Evolutionary conservation across 1,140 invertebrate genomes (phyloP), one percentile per base, ranked within the genome.

Genomic region (Anoplolepis gracilipes): DNA sequence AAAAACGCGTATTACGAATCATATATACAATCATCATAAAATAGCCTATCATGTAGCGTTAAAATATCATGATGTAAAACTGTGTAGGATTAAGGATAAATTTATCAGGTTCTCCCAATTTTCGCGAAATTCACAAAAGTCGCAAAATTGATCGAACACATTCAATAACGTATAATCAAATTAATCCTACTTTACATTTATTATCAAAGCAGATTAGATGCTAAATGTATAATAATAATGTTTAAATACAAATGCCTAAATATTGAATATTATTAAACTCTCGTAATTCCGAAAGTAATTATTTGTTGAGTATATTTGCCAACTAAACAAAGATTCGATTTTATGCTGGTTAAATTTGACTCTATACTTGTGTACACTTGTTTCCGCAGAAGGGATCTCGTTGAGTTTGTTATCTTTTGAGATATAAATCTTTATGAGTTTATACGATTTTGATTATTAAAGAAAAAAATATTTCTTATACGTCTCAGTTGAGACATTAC

Each of bases 401-500:
- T 79, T 82, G 55, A 72, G 36, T 82, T 69, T 82, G 78, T 72
- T 82, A 59, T 73, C 53, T 72, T 72, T 49, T 73, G 55, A 67
- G 77, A 69, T 7, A 25, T 61, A 39, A 79, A 33, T 79, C 22
- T 73, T 72, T 73, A 39, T 39, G 13, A 59, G 33, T 72, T 46
- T 46, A 46, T 57, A 5, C 55, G 28, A 22, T 82, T 73, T 28
- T 73, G 53, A 5, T 59, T 82, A 59, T 57, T 62, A 57, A 16
- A 59, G 25, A 73, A n/a, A n/a, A 61, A 82, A n/a, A 59, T 72
- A 72, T 59, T 70, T 81, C 22, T 73, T 13, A 55, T 16, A 33
- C 4, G 5, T 19, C 46, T 53, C 42, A 11, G 22, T 65, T 65
- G 36, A 16, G 28, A 16, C 10, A 22, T 8, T 76, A 19, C 57